A percentile compares a stretch with the other conserved stretches of the same genome.
phyloP scores from a whole-genome alignment of 2,797 vertebrate genomes.

The Parauchenoglanis ngamensis region DNA sequence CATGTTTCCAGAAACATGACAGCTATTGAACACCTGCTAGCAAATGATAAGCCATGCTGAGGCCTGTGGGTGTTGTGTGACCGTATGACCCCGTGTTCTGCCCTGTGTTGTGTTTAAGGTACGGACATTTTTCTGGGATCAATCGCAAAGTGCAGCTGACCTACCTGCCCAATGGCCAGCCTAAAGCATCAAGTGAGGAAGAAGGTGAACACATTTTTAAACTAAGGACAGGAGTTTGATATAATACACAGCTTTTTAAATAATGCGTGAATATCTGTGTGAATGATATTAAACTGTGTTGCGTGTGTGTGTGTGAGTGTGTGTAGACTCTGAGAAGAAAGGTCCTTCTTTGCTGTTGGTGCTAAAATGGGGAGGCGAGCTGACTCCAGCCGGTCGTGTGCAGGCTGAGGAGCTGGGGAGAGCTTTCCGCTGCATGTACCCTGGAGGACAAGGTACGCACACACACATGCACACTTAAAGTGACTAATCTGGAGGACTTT shows the following conservation, averaged over 20 bases:
- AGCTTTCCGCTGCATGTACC: conserved; percentile 98
- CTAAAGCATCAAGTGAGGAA: conserved; percentile 88
- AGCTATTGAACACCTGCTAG: conserved; percentile 40
- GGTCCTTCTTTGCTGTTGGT: conserved; percentile 88
- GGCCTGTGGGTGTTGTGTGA: conserved; percentile 38
- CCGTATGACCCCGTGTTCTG: conserved; percentile 29
- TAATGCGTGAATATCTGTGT: background rate
- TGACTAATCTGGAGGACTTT: background rate
- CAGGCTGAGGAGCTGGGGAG: conserved; percentile 94
- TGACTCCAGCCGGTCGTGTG: conserved; percentile 91
- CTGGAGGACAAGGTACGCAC: conserved; percentile 90
- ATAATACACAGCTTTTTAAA: background rate
- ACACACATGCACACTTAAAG: conserved; percentile 9
- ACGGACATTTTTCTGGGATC: conserved; percentile 97
- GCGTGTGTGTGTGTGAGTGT: background rate
- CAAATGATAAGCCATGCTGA: conserved; percentile 27
- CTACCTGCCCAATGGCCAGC: conserved; percentile 88
- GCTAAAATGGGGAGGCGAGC: conserved; percentile 95
- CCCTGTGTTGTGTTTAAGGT: conserved; percentile 75
- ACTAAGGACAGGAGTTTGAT: background rate
- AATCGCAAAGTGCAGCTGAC: conserved; percentile 97
- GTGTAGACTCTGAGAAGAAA: conserved; percentile 79
- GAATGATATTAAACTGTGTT: background rate
- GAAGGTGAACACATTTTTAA: conserved; percentile 78
- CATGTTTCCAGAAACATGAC: conserved; percentile 55